phyloP scores from a whole-genome alignment of 2,113 vertebrate genomes.

The Alces alces region DNA sequence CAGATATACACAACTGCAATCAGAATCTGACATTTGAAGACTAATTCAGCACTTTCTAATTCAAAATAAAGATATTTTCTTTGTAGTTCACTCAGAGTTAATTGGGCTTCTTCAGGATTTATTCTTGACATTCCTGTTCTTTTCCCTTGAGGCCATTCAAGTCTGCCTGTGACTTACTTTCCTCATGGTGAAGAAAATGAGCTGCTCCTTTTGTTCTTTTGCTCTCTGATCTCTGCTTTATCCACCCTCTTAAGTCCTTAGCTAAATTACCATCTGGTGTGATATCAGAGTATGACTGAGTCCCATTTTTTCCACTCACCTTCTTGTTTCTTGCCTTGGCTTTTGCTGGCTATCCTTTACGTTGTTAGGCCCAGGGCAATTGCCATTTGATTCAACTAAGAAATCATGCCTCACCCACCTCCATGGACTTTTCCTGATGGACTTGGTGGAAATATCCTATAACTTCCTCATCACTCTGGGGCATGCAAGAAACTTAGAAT shows the following conservation, averaged over 20 bases:
- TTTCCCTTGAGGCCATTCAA: background rate
- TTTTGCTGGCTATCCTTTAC: background rate
- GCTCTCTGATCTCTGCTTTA: background rate
- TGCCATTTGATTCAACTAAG: background rate
- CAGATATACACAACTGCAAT: background rate
- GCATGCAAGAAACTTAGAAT: background rate
- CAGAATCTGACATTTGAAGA: background rate
- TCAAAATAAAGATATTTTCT: background rate
- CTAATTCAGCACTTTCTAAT: background rate
- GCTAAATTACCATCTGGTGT: background rate
- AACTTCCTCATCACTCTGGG: background rate
- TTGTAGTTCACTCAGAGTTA: background rate
- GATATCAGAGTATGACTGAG: background rate
- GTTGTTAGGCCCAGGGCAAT: background rate
- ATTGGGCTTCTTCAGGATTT: background rate
- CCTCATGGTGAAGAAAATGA: background rate
- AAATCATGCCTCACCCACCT: background rate
- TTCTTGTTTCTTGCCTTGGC: background rate
- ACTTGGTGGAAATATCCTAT: background rate
- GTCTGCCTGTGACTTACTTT: background rate
- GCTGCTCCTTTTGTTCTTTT: background rate
- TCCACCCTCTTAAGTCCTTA: background rate
- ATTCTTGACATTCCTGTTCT: background rate
- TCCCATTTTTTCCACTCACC: background rate
- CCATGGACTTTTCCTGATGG: background rate